Evolutionary conservation across 2,113 vertebrate species (phyloP), one percentile per base, ranked within the genome.

Genomic region (Apeltes quadracus): DNA sequence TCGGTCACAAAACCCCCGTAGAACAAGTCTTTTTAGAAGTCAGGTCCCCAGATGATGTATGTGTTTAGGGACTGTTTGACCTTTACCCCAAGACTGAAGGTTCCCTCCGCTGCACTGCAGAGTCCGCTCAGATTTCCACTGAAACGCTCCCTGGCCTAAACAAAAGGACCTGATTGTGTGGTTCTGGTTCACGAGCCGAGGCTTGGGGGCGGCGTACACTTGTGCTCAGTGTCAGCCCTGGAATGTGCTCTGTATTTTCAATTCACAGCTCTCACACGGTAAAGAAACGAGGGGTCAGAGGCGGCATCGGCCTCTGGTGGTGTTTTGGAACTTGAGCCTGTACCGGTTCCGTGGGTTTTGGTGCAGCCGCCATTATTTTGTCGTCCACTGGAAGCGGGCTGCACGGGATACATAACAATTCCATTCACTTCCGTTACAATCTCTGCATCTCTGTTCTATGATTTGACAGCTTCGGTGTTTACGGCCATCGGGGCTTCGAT

Each of bases 161-260:
- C 56, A 69, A 61, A 66, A 72, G 3, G 54, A 65, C 9, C 41
- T 25, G 58, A 5, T 58, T 34, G 36, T 48, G 43, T 59, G 67
- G 53, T 72, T 78, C 57, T 4, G 14, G 59, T 61, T 79, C 56
- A 72, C 34, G 20, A 44, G 22, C 46, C 0, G 13, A 66, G 36
- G 67, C 41, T n/a, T 48, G 51, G 68, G 29, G 54, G 54, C 48
- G 48, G 39, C 29, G 12, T 44, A 43, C 11, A 29, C 10, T 75
- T 57, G 48, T 32, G 54, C 32, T 64, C n/a, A 1, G 11, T 74
- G 79, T 70, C 56, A 34, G n/a, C 2, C 7, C 55, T 41, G 66
- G 75, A 84, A 89, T 84, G 81, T 71, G 72, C 46, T 76, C 41
- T 12, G 43, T 76, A 66, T 71, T n/a, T n/a, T 73, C 18, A 64